A percentile compares a stretch with the other conserved stretches of the same genome.
Evolutionary conservation across 2,888 invertebrate genomes (phyloP).

Genomic region (Dasypolia templi): DNA sequence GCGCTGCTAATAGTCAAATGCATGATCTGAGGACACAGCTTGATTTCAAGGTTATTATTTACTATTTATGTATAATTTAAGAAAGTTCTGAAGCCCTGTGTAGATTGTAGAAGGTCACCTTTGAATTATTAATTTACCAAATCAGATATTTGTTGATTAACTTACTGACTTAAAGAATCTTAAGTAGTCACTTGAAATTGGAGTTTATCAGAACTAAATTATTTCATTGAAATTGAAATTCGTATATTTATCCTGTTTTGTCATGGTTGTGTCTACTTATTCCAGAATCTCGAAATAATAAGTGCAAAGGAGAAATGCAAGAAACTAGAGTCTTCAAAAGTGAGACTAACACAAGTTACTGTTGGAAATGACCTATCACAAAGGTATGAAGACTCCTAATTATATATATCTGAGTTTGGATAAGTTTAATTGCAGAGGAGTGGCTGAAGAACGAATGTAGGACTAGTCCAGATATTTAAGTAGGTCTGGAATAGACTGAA

Average conservation of each 20-base stretch:
- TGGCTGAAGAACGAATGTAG: background rate
- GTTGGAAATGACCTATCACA: conserved; percentile 79
- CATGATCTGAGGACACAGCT: conserved; percentile 87
- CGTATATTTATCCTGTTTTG: background rate
- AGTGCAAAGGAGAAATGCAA: conserved; percentile 90
- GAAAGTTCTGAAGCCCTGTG: background rate
- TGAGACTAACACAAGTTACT: conserved; percentile 84
- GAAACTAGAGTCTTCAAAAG: conserved; percentile 84
- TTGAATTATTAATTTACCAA: background rate
- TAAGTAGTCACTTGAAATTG: background rate
- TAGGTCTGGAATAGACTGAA: background rate
- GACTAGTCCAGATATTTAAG: background rate
- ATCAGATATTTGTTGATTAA: background rate
- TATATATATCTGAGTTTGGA: background rate
- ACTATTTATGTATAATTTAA: background rate
- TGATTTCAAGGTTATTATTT: conserved; percentile 88
- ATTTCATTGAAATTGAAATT: background rate
- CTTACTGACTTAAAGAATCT: background rate
- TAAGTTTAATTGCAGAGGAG: background rate
- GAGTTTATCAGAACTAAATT: background rate
- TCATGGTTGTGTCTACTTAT: conserved; percentile 13
- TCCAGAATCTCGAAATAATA: conserved; percentile 90
- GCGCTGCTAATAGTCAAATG: conserved; percentile 81
- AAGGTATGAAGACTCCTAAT: conserved; percentile 70
- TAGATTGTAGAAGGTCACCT: background rate